Base-by-base conservation (phyloP, 2,797 vertebrate species). In the Microchirus variegatus region DNA sequence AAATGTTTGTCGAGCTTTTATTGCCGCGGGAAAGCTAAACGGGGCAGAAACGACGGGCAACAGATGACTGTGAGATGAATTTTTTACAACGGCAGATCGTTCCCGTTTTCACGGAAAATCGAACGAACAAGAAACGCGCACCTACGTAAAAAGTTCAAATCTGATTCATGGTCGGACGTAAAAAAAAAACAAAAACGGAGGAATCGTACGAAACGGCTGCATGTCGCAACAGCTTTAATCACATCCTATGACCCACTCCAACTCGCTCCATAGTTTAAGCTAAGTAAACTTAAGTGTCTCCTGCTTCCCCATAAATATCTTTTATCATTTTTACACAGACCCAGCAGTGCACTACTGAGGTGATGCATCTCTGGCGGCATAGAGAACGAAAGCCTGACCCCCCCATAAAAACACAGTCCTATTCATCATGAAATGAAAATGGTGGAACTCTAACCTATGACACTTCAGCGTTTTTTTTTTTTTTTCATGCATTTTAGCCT, bases 61-160 rank as follows among this genome's bases (percentile, higher is more conserved):
- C 59, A 75, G 65, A 53, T 67, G 60, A 76, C 69, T 64, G 60
- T 63, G 63, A 81, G 81, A 84, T 84, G 62, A 15, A 53, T 40
- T 67, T 83, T 80, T 75, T 63, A 50, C 43, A 22, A 73, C 57
- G 57, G 58, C 53, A 50, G 55, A 65, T 55, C 16, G 22, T 18
- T 55, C 68, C 59, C 36, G 74, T 53, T 65, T 57, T 9, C 3
- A 31, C 52, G 22, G 54, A 64, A 68, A 70, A 63, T 48, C 9
- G 9, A 44, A 6, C 8, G 8, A 75, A 52, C n/a, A 48, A 45
- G 59, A 65, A 65, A 38, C 37, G 15, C 60, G 61, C 63, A 40
- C 37, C 49, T 50, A 44, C 74, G 31, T 66, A 67, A 63, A 67
- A 63, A 82, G 58, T 63, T 77, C n/a, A 51, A n/a, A 56, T 67